A percentile compares a stretch with the other conserved stretches of the same genome.
Evolutionary conservation across 2,888 invertebrate species (phyloP).

Genomic region (Orchesella flavescens): DNA sequence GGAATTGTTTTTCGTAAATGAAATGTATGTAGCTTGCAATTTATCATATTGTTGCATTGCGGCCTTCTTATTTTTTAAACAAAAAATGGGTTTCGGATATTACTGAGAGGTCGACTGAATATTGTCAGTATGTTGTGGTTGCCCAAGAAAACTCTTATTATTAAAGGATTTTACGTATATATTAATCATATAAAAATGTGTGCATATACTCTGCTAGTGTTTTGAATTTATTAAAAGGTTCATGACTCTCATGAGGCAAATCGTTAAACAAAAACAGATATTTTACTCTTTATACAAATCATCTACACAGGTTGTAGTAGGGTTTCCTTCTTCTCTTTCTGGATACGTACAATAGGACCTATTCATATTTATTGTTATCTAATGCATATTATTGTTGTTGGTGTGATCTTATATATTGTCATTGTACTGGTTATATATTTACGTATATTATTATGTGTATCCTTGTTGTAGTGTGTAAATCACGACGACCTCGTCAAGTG

Average conservation of each 20-base stretch:
- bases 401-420: conserved; percentile 32
- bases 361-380: conserved; percentile 36
- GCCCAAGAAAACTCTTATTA: conserved; percentile 25
- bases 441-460: neutral
- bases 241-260: neutral
- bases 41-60: conserved; percentile 24
- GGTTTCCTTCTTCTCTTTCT: conserved; percentile 30
- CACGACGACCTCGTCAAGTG: neutral
- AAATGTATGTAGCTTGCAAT: too few species aligned
- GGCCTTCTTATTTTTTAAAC: conserved; percentile 43
- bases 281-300: conserved; percentile 48
- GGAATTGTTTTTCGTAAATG: too few species aligned
- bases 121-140: conserved; percentile 11
- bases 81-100: conserved; percentile 6
- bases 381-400: conserved; percentile 13
- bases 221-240: neutral
- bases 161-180: conserved; percentile 30
- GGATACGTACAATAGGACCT: conserved; percentile 45
- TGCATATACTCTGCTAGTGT: conserved; percentile 17
- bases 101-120: neutral
- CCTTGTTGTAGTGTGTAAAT: conserved; percentile 9
- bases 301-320: conserved; percentile 56
- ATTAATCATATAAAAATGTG: conserved; percentile 7
- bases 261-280: neutral
- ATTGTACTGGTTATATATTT: conserved; percentile 17